Evolutionary conservation across 2,797 vertebrate genomes (phyloP).

Genomic region (Chiroxiphia lanceolata): DNA sequence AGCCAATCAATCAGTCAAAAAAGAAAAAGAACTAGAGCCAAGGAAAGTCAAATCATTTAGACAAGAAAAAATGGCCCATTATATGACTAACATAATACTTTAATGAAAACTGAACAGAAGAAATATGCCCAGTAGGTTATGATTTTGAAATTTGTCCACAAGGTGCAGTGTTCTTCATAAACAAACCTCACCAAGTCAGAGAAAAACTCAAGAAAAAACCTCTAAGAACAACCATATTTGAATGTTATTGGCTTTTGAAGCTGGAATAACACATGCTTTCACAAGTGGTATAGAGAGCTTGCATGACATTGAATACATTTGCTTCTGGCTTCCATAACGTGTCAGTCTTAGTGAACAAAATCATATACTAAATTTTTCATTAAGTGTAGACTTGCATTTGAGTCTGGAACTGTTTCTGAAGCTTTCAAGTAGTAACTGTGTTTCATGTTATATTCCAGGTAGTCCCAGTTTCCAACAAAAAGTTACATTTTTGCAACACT

Average conservation of each 20-base stretch:
- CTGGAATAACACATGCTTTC: background rate
- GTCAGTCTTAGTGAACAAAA: background rate
- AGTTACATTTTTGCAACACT: background rate
- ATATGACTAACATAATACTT: background rate
- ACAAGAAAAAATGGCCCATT: background rate
- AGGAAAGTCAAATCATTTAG: background rate
- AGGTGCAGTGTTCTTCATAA: background rate
- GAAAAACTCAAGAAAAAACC: background rate
- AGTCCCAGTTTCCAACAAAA: background rate
- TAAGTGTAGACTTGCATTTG: background rate
- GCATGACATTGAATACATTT: background rate
- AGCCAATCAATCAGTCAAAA: background rate
- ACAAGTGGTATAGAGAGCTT: background rate
- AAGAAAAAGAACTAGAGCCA: background rate
- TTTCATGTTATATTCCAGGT: background rate
- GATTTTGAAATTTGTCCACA: background rate
- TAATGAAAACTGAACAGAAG: background rate
- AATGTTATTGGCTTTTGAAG: background rate
- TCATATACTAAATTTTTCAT: background rate
- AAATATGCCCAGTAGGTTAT: background rate
- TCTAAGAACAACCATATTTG: background rate
- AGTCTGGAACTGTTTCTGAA: background rate
- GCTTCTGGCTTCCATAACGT: background rate
- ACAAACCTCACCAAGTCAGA: background rate
- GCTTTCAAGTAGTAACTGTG: background rate